phyloP scores from a whole-genome alignment of 2,113 vertebrate species.

The Climacteris rufus region DNA sequence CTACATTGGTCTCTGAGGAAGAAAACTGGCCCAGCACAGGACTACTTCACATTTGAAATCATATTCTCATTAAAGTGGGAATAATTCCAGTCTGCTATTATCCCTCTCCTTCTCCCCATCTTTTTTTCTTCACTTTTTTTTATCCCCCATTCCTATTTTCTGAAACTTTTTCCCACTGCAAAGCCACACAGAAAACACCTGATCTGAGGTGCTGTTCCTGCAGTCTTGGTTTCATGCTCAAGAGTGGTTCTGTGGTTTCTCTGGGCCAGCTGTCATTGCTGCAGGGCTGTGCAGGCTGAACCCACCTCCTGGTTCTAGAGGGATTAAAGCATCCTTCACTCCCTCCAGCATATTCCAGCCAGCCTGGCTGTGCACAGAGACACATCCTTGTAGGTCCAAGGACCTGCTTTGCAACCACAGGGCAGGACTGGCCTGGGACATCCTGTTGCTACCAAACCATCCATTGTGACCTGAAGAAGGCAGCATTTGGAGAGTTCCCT shows the following conservation, averaged over 20 bases:
- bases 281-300: neutral
- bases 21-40: neutral
- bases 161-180: neutral
- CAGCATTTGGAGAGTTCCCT: neutral
- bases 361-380: neutral
- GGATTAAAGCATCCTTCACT: neutral
- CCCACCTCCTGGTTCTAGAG: neutral
- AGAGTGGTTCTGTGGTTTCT: neutral
- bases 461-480: neutral
- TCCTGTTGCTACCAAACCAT: neutral
- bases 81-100: neutral
- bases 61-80: neutral
- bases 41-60: neutral
- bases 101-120: neutral
- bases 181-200: neutral
- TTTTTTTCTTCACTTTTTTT: neutral
- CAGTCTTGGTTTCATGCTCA: neutral
- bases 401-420: neutral
- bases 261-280: neutral
- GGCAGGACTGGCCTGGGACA: neutral
- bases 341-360: neutral
- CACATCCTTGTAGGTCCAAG: neutral
- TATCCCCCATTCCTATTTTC: neutral
- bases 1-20: neutral
- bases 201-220: neutral